These are phyloP conservation scores for Lagopus leucura DNA, from an alignment of 2,113 vertebrate species.

Conservation along the genomic window DNA sequence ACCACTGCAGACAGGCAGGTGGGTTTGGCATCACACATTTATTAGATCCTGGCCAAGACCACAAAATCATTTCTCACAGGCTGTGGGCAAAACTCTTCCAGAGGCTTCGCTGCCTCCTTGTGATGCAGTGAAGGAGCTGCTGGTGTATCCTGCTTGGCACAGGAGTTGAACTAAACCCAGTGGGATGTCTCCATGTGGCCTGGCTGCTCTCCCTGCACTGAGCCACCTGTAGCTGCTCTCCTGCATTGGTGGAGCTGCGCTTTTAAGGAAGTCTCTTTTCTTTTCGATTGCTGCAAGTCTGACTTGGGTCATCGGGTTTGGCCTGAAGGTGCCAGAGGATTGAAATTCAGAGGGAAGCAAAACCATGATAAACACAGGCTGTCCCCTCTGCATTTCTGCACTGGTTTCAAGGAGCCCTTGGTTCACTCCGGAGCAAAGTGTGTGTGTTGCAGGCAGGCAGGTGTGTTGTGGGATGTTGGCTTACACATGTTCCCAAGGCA, in stretches of 20 bases:
- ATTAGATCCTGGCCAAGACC: background rate
- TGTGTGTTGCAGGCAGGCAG: fast-evolving
- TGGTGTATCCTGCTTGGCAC: fast-evolving
- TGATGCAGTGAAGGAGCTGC: background rate
- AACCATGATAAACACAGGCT: background rate
- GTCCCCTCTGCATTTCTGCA: background rate
- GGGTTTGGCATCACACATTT: background rate
- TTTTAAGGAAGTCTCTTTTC: background rate
- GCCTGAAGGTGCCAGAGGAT: background rate
- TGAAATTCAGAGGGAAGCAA: constrained; percentile 8
- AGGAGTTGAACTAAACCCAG: background rate
- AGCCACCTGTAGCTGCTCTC: fast-evolving
- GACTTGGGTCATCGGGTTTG: constrained; percentile 49
- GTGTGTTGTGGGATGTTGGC: fast-evolving
- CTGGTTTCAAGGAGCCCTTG: background rate
- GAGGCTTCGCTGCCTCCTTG: fast-evolving
- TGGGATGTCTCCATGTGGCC: background rate
- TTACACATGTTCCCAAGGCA: background rate
- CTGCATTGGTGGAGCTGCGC: background rate
- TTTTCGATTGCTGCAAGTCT: constrained; percentile 10
- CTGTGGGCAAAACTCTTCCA: background rate
- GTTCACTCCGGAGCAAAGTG: background rate
- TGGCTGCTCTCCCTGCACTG: background rate
- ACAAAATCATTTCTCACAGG: background rate
- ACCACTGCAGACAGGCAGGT: background rate